Conservation (phyloP, 2,888 invertebrate species). For the Bombylius discolor region DNA sequence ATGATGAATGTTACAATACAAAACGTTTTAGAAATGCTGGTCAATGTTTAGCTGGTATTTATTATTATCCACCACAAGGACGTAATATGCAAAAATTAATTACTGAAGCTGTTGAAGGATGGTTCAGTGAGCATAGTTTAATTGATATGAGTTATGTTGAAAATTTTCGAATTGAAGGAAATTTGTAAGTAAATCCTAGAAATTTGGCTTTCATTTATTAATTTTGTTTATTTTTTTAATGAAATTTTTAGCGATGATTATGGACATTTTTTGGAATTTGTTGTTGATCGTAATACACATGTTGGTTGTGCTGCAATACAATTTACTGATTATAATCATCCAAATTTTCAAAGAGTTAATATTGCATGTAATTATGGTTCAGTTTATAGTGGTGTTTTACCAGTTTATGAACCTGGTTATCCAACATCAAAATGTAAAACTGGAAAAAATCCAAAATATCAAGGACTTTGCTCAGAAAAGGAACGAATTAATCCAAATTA, state of each 20-base stretch:
- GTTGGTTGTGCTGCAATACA: conserved; percentile 33
- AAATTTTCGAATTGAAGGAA: conserved; percentile 24
- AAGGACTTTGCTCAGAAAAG: conserved; percentile 25
- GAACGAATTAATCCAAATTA: conserved; percentile 30
- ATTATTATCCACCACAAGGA: conserved; percentile 15
- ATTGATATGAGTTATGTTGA: conserved; percentile 29
- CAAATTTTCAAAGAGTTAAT: conserved; percentile 27
- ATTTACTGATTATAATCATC: conserved; percentile 26
- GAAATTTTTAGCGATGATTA: conserved; percentile 24
- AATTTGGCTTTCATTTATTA: not conserved
- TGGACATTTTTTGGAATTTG: conserved; percentile 33
- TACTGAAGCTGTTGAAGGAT: conserved; percentile 20
- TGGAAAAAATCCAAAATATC: conserved; percentile 25
- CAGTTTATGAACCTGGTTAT: conserved; percentile 27
- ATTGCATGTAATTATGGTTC: conserved; percentile 33
- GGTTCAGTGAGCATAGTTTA: conserved; percentile 29
- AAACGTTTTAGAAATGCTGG: conserved; percentile 30
- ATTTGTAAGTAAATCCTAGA: conserved; percentile 24
- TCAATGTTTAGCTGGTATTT: conserved; percentile 30
- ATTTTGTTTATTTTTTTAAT: not conserved
- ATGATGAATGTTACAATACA: conserved; percentile 32
- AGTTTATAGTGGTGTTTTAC: conserved; percentile 27
- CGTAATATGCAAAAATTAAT: conserved; percentile 20
- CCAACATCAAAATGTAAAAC: conserved; percentile 28
- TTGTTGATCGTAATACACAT: conserved; percentile 31